Evolutionary conservation across 2,113 vertebrate species (phyloP), one percentile per base, ranked within the genome.

Genomic region (Oncorhynchus keta): DNA sequence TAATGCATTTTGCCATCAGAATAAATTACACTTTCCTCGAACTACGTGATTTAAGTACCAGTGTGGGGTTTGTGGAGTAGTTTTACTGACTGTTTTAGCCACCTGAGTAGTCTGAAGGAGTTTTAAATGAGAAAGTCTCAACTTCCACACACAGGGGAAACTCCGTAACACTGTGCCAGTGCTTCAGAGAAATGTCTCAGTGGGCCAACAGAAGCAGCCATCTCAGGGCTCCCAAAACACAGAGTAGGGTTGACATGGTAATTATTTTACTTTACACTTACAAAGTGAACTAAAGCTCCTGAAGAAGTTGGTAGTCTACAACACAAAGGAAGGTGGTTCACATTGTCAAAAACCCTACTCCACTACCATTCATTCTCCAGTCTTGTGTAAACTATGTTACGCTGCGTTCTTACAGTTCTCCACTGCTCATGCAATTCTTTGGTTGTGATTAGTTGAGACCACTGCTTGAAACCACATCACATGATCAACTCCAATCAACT

Each of bases 21-120:
- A 78, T 80, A 84, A 77, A 84, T 84, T 30, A 77, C 80, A 84
- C 67, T 68, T 77, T n/a, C n/a, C 78, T 71, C 20, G 81, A 74
- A 84, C 39, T 64, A 80, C 78, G 77, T 84, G 70, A 83, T 83
- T 83, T 73, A 81, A 80, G 78, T 73, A 67, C 14, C 22, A 64
- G 26, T 73, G 75, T 26, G 39, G 39, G 39, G 68, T 30, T 20
- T 24, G 20, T 28, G 69, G 72, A 39, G 77, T 64, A 67, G 64
- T 83, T 84, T 84, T 78, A 83, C 71, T 18, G 78, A 78, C 76
- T 85, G 51, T 70, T 71, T 70, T 82, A 49, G 65, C 22, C 82
- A 81, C 69, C 84, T 57, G 66, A 90, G 74, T 76, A 74, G 70
- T 75, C 76, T n/a, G 57, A 62, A 82, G 65, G 72, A 79, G 70